Conservation (phyloP, 2,888 invertebrate genomes). For the Macrostomum cliftonense region DNA sequence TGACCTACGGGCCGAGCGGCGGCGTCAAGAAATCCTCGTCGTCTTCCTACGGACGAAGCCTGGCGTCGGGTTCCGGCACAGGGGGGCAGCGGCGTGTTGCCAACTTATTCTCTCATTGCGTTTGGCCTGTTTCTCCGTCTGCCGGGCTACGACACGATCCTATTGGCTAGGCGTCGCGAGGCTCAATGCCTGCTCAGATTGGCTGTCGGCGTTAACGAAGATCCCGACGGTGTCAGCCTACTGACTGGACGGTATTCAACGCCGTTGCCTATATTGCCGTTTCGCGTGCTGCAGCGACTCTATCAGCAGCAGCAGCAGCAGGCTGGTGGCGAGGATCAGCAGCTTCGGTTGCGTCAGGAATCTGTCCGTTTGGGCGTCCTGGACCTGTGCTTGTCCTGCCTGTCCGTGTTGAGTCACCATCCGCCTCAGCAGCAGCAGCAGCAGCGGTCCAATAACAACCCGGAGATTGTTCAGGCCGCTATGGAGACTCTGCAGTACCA, state of each 20-base stretch:
- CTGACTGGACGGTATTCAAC: slow-evolving; percentile 13
- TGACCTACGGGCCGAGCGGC: too few relatives aligned
- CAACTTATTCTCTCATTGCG: slow-evolving; percentile 72
- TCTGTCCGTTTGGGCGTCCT: slow-evolving; percentile 66
- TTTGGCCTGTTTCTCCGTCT: slow-evolving; percentile 69
- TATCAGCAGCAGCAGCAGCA: slow-evolving; percentile 60
- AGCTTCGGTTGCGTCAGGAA: slow-evolving; percentile 53
- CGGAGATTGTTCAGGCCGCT: neutral
- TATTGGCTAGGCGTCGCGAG: slow-evolving; percentile 54
- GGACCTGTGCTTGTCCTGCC: slow-evolving; percentile 62
- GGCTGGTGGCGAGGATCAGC: slow-evolving; percentile 57
- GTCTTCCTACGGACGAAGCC: too few relatives aligned
- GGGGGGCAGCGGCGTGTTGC: slow-evolving; percentile 32
- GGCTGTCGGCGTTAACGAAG: slow-evolving; percentile 70
- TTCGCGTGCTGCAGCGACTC: slow-evolving; percentile 54
- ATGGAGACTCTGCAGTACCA: neutral
- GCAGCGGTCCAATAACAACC: neutral
- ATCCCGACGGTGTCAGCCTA: slow-evolving; percentile 54
- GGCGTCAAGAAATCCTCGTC: too few relatives aligned
- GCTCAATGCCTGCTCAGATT: slow-evolving; percentile 68
- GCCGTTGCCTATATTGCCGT: slow-evolving; percentile 46
- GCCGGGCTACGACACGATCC: slow-evolving; percentile 71
- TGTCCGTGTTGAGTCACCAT: slow-evolving; percentile 61
- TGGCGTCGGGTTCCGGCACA: too few relatives aligned
- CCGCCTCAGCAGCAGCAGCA: slow-evolving; percentile 16